Evolutionary conservation across 2,113 vertebrate species (phyloP), one percentile per base, ranked within the genome.

Genomic region (Protobothrops flavoviridis): DNA sequence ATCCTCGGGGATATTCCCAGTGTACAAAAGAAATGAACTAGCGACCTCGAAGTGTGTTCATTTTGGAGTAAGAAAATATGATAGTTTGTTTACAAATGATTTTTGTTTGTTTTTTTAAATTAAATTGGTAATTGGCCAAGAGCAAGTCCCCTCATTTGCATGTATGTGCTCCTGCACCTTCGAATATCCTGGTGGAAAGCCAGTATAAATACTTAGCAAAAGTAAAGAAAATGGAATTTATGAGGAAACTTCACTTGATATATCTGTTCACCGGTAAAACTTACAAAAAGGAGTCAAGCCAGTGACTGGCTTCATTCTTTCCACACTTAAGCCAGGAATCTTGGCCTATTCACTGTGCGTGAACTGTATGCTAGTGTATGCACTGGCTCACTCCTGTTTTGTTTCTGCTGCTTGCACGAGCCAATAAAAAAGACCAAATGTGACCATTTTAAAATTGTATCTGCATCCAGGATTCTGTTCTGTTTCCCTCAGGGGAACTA

Each of bases 11-110:
- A 85, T 11, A 20, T 21, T n/a, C 43, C 69, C 85, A 39, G 88
- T 85, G 43, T 85, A 85, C 85, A 90, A 90, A 85, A 88, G 20
- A 50, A 52, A 39, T 90, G 57, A 92, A 88, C 91, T n/a, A 87
- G 45, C 50, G 48, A 90, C 88, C 55, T 85, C 45, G 10, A 17
- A 57, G 61, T 33, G 55, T 53, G 50, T 57, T 87, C 91, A 69
- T 69, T 88, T 69, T 88, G 29, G n/a, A 88, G n/a, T 43, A 69
- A 69, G 48, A 69, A 88, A 92, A 88, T 26, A 53, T 50, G 12
- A 55, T 24, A 29, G 57, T 88, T 91, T 23, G 33, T 89, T 81
- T 93, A 93, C 89, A 59, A 48, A 3, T 81, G 33, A 33, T 39
- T 39, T 39, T 39, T 39, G 39, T 39, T 39, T 39, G 39, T 39